Percentiles rank a stretch among this genome's conserved stretches.
Evolutionary conservation across 2,113 vertebrate species (phyloP).

Genomic region (Lophura nycthemera): DNA sequence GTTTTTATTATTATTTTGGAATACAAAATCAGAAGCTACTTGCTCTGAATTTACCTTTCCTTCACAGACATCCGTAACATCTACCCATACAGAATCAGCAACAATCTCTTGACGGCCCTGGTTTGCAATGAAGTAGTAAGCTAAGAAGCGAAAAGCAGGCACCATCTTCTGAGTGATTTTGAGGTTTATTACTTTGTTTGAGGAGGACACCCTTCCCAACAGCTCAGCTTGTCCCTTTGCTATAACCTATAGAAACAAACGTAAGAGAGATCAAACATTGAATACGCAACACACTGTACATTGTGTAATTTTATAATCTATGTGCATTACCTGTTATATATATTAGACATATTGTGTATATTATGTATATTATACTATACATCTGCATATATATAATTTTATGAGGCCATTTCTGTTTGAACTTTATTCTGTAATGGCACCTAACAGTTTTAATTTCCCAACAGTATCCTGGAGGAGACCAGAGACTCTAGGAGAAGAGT

Average conservation of each 20-base stretch:
- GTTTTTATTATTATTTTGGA: background rate
- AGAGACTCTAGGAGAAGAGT: background rate
- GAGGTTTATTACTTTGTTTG: conserved; percentile 52
- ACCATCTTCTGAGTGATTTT: conserved; percentile 72
- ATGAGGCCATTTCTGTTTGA: background rate
- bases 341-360: background rate
- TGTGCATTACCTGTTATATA: background rate
- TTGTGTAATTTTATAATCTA: background rate
- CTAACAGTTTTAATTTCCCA: background rate
- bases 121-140: conserved; percentile 70
- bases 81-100: conserved; percentile 82
- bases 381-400: background rate
- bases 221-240: conserved; percentile 67
- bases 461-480: background rate
- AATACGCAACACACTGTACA: background rate
- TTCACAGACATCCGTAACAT: conserved; percentile 79
- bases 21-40: background rate
- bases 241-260: conserved; percentile 60
- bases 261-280: background rate
- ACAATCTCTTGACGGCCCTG: conserved; percentile 63
- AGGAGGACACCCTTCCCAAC: conserved; percentile 36
- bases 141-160: conserved; percentile 82
- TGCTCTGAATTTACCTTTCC: conserved; percentile 68
- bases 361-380: background rate
- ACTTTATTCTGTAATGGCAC: background rate